Conservation (phyloP, 2,113 vertebrate genomes). For the Suncus etruscus region DNA sequence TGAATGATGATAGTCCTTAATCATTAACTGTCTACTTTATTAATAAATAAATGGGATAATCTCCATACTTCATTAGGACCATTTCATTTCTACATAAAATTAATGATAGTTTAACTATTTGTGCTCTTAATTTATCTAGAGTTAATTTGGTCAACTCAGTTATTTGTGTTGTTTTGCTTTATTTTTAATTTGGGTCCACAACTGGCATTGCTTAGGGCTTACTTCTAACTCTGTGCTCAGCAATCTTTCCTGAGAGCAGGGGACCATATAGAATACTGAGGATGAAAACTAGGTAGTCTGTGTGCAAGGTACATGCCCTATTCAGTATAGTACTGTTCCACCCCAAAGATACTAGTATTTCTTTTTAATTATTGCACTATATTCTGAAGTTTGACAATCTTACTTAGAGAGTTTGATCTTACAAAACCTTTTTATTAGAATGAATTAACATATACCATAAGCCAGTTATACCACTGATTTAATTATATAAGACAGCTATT, state of each 20-base stretch:
- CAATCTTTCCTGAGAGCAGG: too few relatives aligned
- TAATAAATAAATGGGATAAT: constrained; percentile 31
- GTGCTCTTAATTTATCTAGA: constrained; percentile 70
- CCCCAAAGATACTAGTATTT: background rate
- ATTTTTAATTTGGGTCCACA: too few relatives aligned
- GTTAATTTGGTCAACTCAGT: constrained; percentile 53
- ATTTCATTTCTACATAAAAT: constrained; percentile 11
- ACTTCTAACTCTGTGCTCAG: too few relatives aligned
- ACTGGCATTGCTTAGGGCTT: too few relatives aligned
- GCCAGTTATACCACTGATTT: constrained; percentile 64
- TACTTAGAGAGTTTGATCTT: constrained; percentile 77
- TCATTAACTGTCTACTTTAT: constrained; percentile 55
- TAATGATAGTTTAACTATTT: constrained; percentile 29
- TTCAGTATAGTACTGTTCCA: too few relatives aligned
- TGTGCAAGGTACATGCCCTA: too few relatives aligned
- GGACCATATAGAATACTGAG: too few relatives aligned
- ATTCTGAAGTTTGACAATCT: constrained; percentile 76
- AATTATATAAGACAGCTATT: background rate
- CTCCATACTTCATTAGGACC: background rate
- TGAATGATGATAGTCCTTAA: constrained; percentile 55
- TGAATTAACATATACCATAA: constrained; percentile 71
- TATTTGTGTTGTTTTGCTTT: too few relatives aligned
- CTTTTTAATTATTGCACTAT: constrained; percentile 68
- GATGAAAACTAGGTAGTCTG: too few relatives aligned
- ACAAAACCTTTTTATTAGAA: constrained; percentile 80